Base-by-base conservation (phyloP, 1,140 invertebrate genomes). In the Achroia grisella region DNA sequence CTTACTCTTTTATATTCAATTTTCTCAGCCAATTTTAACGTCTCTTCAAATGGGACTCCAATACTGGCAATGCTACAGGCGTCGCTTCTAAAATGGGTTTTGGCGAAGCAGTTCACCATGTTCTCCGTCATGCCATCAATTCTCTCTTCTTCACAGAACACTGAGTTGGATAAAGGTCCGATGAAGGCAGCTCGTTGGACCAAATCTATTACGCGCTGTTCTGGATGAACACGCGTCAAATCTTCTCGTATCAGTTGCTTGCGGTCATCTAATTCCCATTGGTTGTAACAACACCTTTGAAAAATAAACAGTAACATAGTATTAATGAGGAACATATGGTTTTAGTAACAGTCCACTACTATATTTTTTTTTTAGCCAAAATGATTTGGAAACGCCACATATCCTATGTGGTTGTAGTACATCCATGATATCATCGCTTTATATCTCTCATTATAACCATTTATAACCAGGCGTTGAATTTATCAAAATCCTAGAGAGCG, bases 21-120 rank as follows among this genome's bases (percentile, higher is more conserved):
- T 14, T 45, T 53, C 41, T 75, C 67, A 0, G 72, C 74, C 28
- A 78, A n/a, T 15, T 66, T 65, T 15, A 80, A 31, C 0, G 68
- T 68, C 32, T 78, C 74, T 10, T 80, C 72, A 42, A 71, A 78
- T 0, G 71, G 69, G 4, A 80, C 37, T 0, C 76, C 76, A 1
- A 71, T 44, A 40, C 70, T 74, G 2, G 63, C 65, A 0, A 82
- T 56, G 0, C 60, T 57, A 32, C 73, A 80, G 0, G 51, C 32
- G 8, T 45, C 47, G 2, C 65, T 39, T n/a, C 41, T 65, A 17
- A 66, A 74, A 46, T 75, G 56, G 0, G 9, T 15, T 2, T 40
- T 39, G 0, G 52, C 61, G 13, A 62, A 80, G 3, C 31, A 42
- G 11, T 46, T 40, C 2, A 82, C 36, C 0, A 10, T 48, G 0